phyloP scores from a whole-genome alignment of 2,113 vertebrate genomes.

The Pristiophorus japonicus region DNA sequence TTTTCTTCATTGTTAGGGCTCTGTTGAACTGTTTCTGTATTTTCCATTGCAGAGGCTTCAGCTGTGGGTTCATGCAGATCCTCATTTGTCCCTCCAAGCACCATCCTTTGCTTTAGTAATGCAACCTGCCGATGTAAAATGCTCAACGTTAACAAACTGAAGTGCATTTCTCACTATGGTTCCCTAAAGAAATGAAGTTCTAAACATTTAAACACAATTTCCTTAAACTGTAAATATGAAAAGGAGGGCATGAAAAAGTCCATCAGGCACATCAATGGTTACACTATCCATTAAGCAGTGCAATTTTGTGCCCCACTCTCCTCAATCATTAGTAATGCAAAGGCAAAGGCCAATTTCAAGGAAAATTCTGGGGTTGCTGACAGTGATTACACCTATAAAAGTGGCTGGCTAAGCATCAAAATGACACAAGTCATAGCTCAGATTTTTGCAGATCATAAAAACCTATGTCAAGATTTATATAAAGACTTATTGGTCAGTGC shows the following conservation, averaged over 20 bases:
- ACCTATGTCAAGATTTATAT: background rate
- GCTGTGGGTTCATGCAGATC: conserved; percentile 50
- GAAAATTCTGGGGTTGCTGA: background rate
- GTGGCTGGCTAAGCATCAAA: background rate
- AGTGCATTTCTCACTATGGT: background rate
- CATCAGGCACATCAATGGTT: background rate
- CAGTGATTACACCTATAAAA: background rate
- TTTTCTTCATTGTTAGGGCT: conserved; percentile 52
- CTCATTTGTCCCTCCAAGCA: conserved; percentile 51
- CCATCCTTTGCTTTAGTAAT: conserved; percentile 74
- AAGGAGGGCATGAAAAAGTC: background rate
- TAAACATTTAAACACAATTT: background rate
- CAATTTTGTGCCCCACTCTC: background rate
- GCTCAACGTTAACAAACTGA: background rate
- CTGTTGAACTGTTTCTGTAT: conserved; percentile 48
- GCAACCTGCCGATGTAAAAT: conserved; percentile 62
- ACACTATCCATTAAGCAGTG: background rate
- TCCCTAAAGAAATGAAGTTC: too few relatives aligned
- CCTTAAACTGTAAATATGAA: background rate
- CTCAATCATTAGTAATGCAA: background rate
- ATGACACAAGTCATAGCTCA: background rate
- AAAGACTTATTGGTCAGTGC: too few relatives aligned
- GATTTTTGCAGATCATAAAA: background rate
- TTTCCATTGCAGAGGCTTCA: conserved; percentile 43
- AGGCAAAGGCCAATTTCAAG: background rate